A percentile compares a stretch with the other conserved stretches of the same genome.
Conservation (phyloP, 1,140 invertebrate species). For the Zelostemma sp. region DNA sequence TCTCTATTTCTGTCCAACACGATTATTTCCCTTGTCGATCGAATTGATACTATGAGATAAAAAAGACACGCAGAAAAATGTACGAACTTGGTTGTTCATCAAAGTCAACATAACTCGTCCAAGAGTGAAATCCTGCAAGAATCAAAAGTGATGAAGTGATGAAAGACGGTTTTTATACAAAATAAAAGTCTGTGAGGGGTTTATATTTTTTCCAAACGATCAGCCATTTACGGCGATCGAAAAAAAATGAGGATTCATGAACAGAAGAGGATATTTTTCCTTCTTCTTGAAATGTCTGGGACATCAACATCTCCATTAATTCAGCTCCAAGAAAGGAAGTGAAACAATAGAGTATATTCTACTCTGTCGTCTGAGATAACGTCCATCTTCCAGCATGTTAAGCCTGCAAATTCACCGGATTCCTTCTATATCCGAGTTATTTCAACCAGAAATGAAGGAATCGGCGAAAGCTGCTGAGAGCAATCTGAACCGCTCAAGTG, state of each 20-base stretch:
- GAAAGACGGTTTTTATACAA: too few relatives aligned
- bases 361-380: slow-evolving; percentile 42
- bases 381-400: slow-evolving; percentile 43
- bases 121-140: slow-evolving; percentile 25
- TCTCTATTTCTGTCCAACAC: slow-evolving; percentile 10
- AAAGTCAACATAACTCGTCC: slow-evolving; percentile 36
- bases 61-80: slow-evolving; percentile 3
- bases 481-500: slow-evolving; percentile 40
- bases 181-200: too few relatives aligned
- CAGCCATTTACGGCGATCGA: neutral
- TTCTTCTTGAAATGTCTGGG: neutral
- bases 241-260: neutral
- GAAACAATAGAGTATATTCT: slow-evolving; percentile 43
- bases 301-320: slow-evolving; percentile 32
- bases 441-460: slow-evolving; percentile 48
- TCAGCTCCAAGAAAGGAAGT: slow-evolving; percentile 40
- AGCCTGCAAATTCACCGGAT: slow-evolving; percentile 47
- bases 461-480: slow-evolving; percentile 35
- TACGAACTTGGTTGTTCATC: slow-evolving; percentile 25
- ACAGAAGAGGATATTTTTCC: neutral
- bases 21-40: slow-evolving; percentile 14
- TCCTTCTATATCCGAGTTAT: slow-evolving; percentile 46
- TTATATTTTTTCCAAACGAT: neutral
- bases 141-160: slow-evolving; percentile 40
- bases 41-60: slow-evolving; percentile 3